Base-by-base conservation (phyloP, 2,888 invertebrate genomes). In the Ichneumoninae sp. region DNA sequence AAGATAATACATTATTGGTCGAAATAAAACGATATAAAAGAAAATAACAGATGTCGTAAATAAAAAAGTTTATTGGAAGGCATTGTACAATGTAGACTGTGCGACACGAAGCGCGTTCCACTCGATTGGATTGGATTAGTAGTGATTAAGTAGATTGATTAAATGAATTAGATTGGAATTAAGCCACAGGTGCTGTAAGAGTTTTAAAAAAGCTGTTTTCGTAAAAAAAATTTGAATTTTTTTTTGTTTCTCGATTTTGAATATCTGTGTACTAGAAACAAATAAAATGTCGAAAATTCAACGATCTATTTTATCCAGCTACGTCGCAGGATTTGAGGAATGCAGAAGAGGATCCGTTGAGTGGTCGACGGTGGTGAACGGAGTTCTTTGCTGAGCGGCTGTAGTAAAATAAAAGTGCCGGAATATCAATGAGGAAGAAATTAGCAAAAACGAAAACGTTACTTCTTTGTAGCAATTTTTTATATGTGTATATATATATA, bases 331-430 rank as follows among this genome's bases (percentile, higher is more conserved):
- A 19, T 47, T 50, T 44, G 66, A 36, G 22, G 26, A 47, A 19
- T 5, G 36, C 16, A 60, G 36, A 26, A 54, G 40, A 62, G 40
- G 22, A 72, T 72, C 57, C 57, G 57, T 13, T 30, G 50, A 40
- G 44, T 47, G 54, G 57, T 57, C 57, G 57, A 66, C 52, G 30
- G 40, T 72, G 57, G 80, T 83, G 66, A 80, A 80, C n/a, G 80
- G 77, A 30, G 70, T 78, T 80, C 77, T 71, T 54, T 82, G 80
- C 44, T 72, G 77, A 70, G 57, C 70, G 65, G 65, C 79, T 79
- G 60, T 54, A 19, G 36, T 57, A 7, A 60, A 62, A 66, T 19
- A 19, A 62, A 70, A 36, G 19, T 19, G n/a, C 19, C 40, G 57
- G 70, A 74, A 26, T 19, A 22, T 52, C 62, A 66, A 71, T 26